phyloP scores from a whole-genome alignment of 2,797 vertebrate genomes.

The Anguilla marmorata region DNA sequence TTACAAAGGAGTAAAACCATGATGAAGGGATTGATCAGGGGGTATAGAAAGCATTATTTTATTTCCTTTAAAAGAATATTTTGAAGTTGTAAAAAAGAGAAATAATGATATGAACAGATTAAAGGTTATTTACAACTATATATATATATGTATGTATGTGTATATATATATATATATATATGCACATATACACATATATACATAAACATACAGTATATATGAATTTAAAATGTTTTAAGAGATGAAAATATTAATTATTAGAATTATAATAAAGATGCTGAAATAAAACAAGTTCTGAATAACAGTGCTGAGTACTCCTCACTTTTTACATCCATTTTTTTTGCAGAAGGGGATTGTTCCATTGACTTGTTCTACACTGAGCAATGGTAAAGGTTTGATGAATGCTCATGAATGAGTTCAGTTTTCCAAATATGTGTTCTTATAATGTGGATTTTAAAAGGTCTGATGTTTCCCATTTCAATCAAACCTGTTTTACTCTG shows the following conservation, averaged over 20 bases:
- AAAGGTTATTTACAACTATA: slow-evolving; percentile 54
- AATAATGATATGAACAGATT: slow-evolving; percentile 27
- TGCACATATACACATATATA: slow-evolving; percentile 60
- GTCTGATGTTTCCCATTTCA: not conserved
- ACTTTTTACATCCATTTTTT: not conserved
- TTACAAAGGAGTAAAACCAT: slow-evolving; percentile 46
- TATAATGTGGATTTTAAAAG: not conserved
- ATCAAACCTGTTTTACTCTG: not conserved
- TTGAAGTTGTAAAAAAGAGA: slow-evolving; percentile 57
- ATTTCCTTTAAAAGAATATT: slow-evolving; percentile 70
- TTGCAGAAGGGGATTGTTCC: not conserved
- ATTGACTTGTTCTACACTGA: not conserved
- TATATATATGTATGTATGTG: slow-evolving; percentile 68
- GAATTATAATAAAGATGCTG: slow-evolving; percentile 73
- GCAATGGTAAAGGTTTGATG: not conserved
- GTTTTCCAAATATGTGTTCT: not conserved
- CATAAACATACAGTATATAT: slow-evolving; percentile 70
- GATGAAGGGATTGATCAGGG: slow-evolving; percentile 58
- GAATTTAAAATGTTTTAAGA: slow-evolving; percentile 57
- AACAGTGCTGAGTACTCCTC: slow-evolving; percentile 59
- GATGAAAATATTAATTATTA: slow-evolving; percentile 61
- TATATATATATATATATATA: slow-evolving; percentile 61
- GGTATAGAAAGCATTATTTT: slow-evolving; percentile 73
- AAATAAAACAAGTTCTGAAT: slow-evolving; percentile 72
- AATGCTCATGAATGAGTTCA: not conserved